Evolutionary conservation across 2,888 invertebrate genomes (phyloP).

Genomic region (Aporophyla nigra): DNA sequence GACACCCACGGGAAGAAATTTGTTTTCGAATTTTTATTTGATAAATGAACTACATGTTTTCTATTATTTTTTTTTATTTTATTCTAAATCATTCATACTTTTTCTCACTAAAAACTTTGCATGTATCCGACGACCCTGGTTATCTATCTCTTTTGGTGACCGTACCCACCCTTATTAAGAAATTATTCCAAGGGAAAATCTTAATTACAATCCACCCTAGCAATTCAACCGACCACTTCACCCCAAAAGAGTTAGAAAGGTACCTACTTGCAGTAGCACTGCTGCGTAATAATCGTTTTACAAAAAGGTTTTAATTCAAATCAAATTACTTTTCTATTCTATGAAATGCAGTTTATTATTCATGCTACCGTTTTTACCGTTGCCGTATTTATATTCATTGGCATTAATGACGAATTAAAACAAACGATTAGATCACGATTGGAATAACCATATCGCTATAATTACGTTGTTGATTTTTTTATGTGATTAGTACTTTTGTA

Average conservation of each 20-base stretch:
- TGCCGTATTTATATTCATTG: conserved; percentile 42
- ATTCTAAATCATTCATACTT: too few relatives aligned
- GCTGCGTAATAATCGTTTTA: conserved; percentile 1
- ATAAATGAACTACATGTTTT: too few relatives aligned
- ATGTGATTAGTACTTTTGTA: neutral
- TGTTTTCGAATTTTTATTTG: too few relatives aligned
- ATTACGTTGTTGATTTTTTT: conserved; percentile 55
- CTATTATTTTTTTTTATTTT: too few relatives aligned
- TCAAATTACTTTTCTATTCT: conserved; percentile 69
- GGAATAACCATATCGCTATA: conserved; percentile 60
- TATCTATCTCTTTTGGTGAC: too few relatives aligned
- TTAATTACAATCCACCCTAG: conserved; percentile 17
- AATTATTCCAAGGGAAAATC: conserved; percentile 8
- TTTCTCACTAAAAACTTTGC: too few relatives aligned
- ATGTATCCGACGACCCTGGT: too few relatives aligned
- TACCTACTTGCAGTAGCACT: neutral
- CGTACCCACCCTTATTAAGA: neutral
- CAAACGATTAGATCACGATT: conserved; percentile 68
- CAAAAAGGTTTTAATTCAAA: conserved; percentile 43
- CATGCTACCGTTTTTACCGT: conserved; percentile 66
- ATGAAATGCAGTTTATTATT: conserved; percentile 68
- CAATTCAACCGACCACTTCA: neutral
- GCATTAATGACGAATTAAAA: conserved; percentile 71
- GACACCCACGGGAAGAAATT: too few relatives aligned
- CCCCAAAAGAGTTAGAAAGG: neutral